A percentile compares a stretch with the other conserved stretches of the same genome.
These are phyloP conservation scores for Urocynchramus pylzowi DNA, from an alignment of 2,113 vertebrate species.

Conservation along the genomic window DNA sequence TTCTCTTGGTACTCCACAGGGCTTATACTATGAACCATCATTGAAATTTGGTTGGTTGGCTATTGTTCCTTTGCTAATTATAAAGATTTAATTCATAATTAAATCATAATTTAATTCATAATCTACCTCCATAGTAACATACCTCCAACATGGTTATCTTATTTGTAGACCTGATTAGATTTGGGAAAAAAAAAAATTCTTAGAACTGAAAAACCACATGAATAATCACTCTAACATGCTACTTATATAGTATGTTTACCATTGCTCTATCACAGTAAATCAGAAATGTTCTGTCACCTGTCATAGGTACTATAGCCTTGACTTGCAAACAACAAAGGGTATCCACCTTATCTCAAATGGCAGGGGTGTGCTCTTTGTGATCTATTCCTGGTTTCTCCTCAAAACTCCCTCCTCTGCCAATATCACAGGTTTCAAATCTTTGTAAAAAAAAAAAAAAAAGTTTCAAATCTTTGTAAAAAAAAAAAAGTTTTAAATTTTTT, in stretches of 20 bases:
- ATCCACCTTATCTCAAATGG: background rate
- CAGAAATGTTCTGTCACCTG: background rate
- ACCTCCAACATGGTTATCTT: background rate
- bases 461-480: too few relatives aligned
- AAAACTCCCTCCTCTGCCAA: background rate
- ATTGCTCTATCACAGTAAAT: background rate
- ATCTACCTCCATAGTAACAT: background rate
- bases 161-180: background rate
- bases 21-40: background rate
- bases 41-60: background rate
- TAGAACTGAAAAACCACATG: background rate
- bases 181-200: background rate
- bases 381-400: background rate
- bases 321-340: background rate
- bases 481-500: background rate
- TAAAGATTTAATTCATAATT: background rate
- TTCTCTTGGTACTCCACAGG: background rate
- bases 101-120: background rate
- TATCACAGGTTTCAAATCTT: background rate
- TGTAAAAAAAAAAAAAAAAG: fast-evolving
- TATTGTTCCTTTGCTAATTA: background rate
- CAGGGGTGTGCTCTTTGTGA: background rate
- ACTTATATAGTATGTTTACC: background rate
- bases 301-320: background rate
- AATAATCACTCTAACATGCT: background rate